Evolutionary conservation across 2,113 vertebrate species (phyloP).

Genomic region (rabbit (Oryctolagus cuniculus)): mOryCun1.1 NC_091443.1:35774501-35775000

Average conservation of each 20-base stretch:
- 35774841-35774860: neutral
- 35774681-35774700: neutral
- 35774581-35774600: constrained; percentile 15
- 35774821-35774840: neutral
- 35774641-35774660: constrained; percentile 12
- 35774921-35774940: neutral
- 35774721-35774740: constrained; percentile 9
- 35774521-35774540: neutral
- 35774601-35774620: constrained; percentile 51
- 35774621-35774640: neutral
- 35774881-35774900: neutral
- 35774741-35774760: neutral
- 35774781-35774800: constrained; percentile 23
- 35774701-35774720: neutral
- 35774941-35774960: constrained; percentile 47
- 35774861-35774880: constrained; percentile 9
- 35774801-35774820: neutral
- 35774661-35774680: neutral
- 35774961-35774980: constrained; percentile 23
- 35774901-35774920: neutral
- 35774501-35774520: neutral
- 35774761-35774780: neutral
- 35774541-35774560: neutral
- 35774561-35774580: neutral
- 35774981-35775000: neutral